These are phyloP conservation scores for Trichonephila clavipes DNA, from an alignment of 1,140 invertebrate genomes.

Conservation along the genomic window DNA sequence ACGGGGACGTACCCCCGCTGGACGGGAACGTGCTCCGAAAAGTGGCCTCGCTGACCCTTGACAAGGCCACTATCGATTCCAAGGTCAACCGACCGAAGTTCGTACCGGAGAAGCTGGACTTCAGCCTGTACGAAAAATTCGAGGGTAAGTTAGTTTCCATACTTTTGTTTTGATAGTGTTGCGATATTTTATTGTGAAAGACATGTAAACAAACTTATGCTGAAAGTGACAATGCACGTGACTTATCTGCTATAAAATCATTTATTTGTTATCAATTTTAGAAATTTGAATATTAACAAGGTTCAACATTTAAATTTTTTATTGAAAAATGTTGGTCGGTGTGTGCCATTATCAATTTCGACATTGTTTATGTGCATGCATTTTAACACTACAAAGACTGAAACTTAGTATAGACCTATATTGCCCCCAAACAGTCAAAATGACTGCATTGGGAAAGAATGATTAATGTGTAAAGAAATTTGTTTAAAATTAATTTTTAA, in stretches of 20 bases:
- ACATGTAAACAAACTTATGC: background rate
- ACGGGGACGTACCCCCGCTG: slow-evolving; percentile 80
- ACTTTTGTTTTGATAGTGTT: background rate
- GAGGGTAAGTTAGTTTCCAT: slow-evolving; percentile 86
- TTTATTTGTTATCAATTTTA: background rate
- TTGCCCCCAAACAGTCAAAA: too few relatives aligned
- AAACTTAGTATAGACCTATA: too few relatives aligned
- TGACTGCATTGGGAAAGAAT: too few relatives aligned
- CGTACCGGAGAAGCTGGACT: slow-evolving; percentile 91
- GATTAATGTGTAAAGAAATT: too few relatives aligned
- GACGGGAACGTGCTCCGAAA: slow-evolving; percentile 89
- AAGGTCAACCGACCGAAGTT: slow-evolving; percentile 86
- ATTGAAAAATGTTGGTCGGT: too few relatives aligned
- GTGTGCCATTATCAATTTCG: too few relatives aligned
- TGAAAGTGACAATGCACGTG: background rate
- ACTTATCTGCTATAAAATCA: background rate
- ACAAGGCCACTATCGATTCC: slow-evolving; percentile 85
- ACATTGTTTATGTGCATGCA: too few relatives aligned
- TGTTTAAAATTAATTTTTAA: too few relatives aligned
- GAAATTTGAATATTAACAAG: too few relatives aligned
- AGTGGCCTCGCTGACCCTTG: slow-evolving; percentile 90
- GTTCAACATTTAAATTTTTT: too few relatives aligned
- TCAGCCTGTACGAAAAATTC: slow-evolving; percentile 91
- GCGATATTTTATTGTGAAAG: background rate
- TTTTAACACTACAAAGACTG: too few relatives aligned